Conservation (phyloP, 1,140 invertebrate species). For the Monochamus saltuarius region DNA sequence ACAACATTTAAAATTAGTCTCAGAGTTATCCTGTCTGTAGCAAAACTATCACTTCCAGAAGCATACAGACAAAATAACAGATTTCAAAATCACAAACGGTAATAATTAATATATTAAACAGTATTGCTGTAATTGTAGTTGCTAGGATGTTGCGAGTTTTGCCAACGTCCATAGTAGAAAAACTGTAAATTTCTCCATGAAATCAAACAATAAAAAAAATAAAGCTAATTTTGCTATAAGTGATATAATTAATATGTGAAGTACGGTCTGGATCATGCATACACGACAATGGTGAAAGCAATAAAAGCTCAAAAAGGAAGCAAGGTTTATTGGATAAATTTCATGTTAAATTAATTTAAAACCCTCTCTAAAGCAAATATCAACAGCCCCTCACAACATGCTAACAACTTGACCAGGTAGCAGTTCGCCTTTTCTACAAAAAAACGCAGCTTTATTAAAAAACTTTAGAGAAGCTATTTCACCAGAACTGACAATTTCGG, state of each 20-base stretch:
- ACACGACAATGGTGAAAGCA: neutral
- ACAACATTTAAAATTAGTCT: neutral
- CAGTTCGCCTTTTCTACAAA: constrained; percentile 43
- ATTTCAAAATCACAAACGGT: constrained; percentile 9
- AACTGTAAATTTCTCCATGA: neutral
- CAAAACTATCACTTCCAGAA: neutral
- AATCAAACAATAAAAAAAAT: neutral
- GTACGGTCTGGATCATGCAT: constrained; percentile 10
- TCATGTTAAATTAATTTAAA: constrained; percentile 4
- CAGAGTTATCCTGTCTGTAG: neutral
- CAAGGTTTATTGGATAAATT: constrained; percentile 6
- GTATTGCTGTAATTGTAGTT: constrained; percentile 38
- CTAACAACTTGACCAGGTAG: constrained; percentile 52
- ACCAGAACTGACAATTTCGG: too few relatives aligned
- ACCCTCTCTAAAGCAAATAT: constrained; percentile 27
- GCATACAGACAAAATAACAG: constrained; percentile 13
- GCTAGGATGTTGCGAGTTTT: constrained; percentile 54
- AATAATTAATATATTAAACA: neutral
- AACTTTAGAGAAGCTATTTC: constrained; percentile 13
- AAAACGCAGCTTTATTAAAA: constrained; percentile 23
- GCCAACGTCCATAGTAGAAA: neutral
- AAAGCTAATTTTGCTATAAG: too few relatives aligned
- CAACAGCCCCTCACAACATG: constrained; percentile 51
- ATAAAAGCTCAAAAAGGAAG: constrained; percentile 10
- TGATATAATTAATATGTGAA: too few relatives aligned